Percentiles rank a stretch among this genome's conserved stretches.
phyloP scores from a whole-genome alignment of 2,113 vertebrate species.

The Urocynchramus pylzowi region DNA sequence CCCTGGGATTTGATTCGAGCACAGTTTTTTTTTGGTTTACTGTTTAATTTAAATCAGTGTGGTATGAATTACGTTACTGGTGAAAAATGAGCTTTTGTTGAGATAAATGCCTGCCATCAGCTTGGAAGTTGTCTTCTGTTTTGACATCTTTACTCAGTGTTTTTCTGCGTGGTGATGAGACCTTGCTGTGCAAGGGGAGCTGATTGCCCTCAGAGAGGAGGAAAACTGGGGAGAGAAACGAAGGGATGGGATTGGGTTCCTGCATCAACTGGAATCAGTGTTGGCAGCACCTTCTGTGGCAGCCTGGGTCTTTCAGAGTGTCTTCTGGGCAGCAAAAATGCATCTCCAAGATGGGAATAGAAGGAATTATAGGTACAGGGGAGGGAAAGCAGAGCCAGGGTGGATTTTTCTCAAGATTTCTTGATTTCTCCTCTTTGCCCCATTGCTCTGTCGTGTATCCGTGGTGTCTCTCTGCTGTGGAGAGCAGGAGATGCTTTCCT shows the following conservation, averaged over 20 bases:
- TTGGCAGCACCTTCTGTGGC: neutral
- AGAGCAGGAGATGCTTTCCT: neutral
- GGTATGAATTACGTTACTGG: neutral
- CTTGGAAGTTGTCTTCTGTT: neutral
- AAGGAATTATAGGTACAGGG: neutral
- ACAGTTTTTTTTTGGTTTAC: neutral
- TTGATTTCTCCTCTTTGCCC: neutral
- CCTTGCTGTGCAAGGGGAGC: neutral
- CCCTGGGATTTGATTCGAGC: neutral
- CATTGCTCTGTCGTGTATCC: accelerated
- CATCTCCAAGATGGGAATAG: neutral
- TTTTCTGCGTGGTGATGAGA: neutral
- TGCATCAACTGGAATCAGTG: accelerated
- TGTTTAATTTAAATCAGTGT: constrained; percentile 20
- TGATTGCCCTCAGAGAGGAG: neutral
- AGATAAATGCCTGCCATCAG: neutral
- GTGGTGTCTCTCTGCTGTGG: neutral
- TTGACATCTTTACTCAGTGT: neutral
- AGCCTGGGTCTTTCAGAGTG: neutral
- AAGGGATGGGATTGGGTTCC: neutral
- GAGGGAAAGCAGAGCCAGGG: neutral
- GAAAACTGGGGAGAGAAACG: neutral
- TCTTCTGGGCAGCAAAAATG: neutral
- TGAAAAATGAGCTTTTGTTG: neutral
- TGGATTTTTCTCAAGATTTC: neutral